Base-by-base conservation (phyloP, 2,888 invertebrate species). In the Agonum fuliginosum region DNA sequence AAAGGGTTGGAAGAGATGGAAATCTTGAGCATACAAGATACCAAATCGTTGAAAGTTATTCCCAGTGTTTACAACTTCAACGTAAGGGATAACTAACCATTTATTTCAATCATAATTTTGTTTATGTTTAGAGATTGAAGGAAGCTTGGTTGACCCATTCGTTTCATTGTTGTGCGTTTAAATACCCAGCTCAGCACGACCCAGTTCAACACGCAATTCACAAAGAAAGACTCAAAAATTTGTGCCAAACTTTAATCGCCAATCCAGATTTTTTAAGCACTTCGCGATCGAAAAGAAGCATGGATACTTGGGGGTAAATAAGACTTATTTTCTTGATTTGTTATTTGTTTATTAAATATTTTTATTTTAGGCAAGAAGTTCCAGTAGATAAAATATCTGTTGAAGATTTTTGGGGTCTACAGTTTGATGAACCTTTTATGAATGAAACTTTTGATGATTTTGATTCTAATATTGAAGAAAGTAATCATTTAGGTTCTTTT, bases 111-210 rank as follows among this genome's bases (percentile, higher is more conserved):
- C 6, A 65, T 30, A 48, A 48, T 70, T 14, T 24, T 70, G 46
- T 14, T 46, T 27, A 41, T 12, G 27, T 83, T 2, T 85, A 94
- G 94, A 90, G 90, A 83, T 86, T 95, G 79, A 90, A 91, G 84
- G 89, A 89, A 82, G 94, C 94, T 0, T 89, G 89, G 83, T 87
- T 97, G 78, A 96, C 95, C 0, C 96, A 96, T 85, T 93, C 95
- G 67, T 95, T 96, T 86, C 96, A 97, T 83, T 97, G 97, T 87
- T 97, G 97, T 86, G 96, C 96, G 4, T 96, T 96, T 86, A 91
- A 92, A 83, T 94, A 92, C 85, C 96, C 96, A 0, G 93, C 93
- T 80, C 90, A 93, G 6, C 96, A 96, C 84, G 91, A 95, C 86
- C 95, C 95, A 0, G 87, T 88, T 14, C 87, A 91, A 10, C 93